Conservation (phyloP, 2,113 vertebrate species). For the Cygnus atratus region DNA sequence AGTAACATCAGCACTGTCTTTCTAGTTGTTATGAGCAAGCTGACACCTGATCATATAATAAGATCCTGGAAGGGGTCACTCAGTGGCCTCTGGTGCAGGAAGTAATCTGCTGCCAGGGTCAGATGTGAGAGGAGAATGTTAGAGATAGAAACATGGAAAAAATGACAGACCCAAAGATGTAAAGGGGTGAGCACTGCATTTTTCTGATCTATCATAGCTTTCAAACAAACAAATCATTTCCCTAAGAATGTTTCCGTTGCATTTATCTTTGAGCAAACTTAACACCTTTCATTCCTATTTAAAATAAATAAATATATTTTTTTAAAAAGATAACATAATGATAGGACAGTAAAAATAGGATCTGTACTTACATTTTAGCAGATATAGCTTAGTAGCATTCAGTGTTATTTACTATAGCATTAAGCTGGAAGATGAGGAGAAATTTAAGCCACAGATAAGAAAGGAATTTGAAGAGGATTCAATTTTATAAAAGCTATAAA, state of each 20-base stretch:
- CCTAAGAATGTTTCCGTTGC: background rate
- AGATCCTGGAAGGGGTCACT: background rate
- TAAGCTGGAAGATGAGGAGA: background rate
- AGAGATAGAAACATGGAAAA: background rate
- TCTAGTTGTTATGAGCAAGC: background rate
- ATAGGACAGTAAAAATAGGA: background rate
- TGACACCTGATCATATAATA: constrained; percentile 7
- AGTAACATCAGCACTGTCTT: background rate
- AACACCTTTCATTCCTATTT: background rate
- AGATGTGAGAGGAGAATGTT: constrained; percentile 21
- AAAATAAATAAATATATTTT: background rate
- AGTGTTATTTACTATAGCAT: background rate
- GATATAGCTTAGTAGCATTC: background rate
- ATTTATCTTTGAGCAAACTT: background rate
- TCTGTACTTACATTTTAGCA: background rate
- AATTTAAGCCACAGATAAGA: background rate
- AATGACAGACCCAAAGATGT: background rate
- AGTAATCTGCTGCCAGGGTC: background rate
- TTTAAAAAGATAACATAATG: background rate
- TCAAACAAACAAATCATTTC: background rate
- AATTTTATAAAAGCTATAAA: background rate
- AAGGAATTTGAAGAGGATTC: background rate
- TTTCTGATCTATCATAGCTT: background rate
- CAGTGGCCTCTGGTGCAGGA: background rate
- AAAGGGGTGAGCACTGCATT: background rate